phyloP scores from a whole-genome alignment of 1,140 invertebrate genomes.

The Drosophila truncata region DNA sequence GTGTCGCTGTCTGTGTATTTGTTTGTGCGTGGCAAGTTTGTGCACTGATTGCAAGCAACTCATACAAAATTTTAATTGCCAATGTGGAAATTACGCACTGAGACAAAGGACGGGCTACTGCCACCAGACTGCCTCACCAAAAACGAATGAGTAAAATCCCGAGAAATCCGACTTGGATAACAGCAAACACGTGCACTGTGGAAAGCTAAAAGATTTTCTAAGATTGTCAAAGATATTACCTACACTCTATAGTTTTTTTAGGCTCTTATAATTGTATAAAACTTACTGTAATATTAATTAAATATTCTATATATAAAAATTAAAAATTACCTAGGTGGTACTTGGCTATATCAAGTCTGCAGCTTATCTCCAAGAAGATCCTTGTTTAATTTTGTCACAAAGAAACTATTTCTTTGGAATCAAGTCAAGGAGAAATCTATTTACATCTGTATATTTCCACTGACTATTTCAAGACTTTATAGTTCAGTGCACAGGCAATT shows the following conservation, averaged over 20 bases:
- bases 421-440: not conserved
- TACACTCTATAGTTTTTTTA: too few relatives aligned
- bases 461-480: too few relatives aligned
- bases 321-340: too few relatives aligned
- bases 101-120: slow-evolving; percentile 36
- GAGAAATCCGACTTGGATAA: slow-evolving; percentile 64
- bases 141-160: slow-evolving; percentile 7
- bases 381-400: too few relatives aligned
- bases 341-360: not conserved
- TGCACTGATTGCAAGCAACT: slow-evolving; percentile 81
- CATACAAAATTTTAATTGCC: slow-evolving; percentile 84
- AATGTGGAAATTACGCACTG: slow-evolving; percentile 80
- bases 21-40: slow-evolving; percentile 67
- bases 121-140: slow-evolving; percentile 15
- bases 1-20: slow-evolving; percentile 36
- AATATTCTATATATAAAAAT: too few relatives aligned
- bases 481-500: slow-evolving; percentile 31
- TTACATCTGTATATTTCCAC: not conserved
- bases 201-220: not conserved
- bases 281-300: too few relatives aligned
- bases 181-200: slow-evolving; percentile 35
- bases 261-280: too few relatives aligned
- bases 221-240: not conserved
- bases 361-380: not conserved
- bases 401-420: not conserved